Percentiles rank a stretch among this genome's conserved stretches.
Conservation (phyloP, 2,797 vertebrate species). For the Pseudotriccus pelzelni region DNA sequence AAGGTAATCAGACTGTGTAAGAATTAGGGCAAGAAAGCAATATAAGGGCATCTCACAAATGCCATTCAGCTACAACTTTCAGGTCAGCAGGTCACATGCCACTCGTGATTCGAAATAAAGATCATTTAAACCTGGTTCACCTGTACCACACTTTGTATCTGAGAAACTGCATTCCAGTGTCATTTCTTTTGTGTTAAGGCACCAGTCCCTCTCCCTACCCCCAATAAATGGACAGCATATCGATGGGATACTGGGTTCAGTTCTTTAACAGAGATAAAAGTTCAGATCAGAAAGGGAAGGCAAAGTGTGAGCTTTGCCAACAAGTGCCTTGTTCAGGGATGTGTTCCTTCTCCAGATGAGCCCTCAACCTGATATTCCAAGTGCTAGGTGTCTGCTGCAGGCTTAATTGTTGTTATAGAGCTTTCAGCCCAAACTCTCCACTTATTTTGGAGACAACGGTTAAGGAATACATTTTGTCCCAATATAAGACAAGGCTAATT, state of each 20-base stretch:
- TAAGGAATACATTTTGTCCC: background rate
- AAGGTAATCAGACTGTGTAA: background rate
- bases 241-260: accelerated
- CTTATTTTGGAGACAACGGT: background rate
- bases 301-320: background rate
- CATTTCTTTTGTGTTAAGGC: background rate
- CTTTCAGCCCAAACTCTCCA: background rate
- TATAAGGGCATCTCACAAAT: background rate
- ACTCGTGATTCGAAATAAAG: background rate
- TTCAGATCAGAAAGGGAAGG: background rate
- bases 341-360: background rate
- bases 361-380: background rate
- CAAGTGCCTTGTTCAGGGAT: background rate
- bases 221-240: background rate
- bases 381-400: background rate
- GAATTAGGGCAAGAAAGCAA: background rate
- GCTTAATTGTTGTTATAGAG: background rate
- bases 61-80: background rate
- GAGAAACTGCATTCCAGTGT: background rate
- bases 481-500: background rate
- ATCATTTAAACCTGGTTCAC: background rate
- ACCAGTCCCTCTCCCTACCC: background rate
- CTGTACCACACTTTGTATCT: background rate
- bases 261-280: background rate
- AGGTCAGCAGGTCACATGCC: background rate